Base-by-base conservation (phyloP, 2,113 vertebrate species). In the Zosterops japonicus region DNA sequence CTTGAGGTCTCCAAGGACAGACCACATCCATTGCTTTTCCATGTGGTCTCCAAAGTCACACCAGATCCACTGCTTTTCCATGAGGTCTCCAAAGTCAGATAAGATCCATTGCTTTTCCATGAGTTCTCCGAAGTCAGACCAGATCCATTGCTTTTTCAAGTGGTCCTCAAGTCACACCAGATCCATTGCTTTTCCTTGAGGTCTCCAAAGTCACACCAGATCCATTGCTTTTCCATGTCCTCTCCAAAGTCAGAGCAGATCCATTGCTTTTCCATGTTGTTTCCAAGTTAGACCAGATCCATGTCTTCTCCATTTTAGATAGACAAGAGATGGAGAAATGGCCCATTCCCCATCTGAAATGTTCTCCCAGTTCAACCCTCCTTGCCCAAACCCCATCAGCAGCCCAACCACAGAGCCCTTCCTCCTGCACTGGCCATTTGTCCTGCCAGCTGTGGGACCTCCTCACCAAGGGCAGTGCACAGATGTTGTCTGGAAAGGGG, bases 171-270 rank as follows among this genome's bases (percentile, higher is more conserved):
- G 21, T 10, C 17, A 47, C 4, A 12, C 4, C 2, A 9, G 42
- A n/a, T 11, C 13, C 7, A 5, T 24, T 12, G 2, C 28, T 53
- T 35, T n/a, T 14, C 36, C 1, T 0, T 1, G 0, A 19, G 50
- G 14, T 39, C 18, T 29, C 31, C 39, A 44, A 3, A 4, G 13
- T 9, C 16, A 39, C 5, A 6, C 3, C 2, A 11, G 42, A 42
- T 9, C 18, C 12, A 4, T n/a, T 9, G 2, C 29, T 55, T 22
- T 29, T 36, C 53, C 39, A 15, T 2, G 0, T 18, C 59, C 18
- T 44, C 17, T 33, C 29, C 36, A 52, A 6, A 5, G 18, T 8
- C 12, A 47, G 5, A 10, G 2, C 1, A 8, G 42, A 39, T 7
- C 13, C 7, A 4, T 24, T 12, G 2, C 36, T 53, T 35, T 27